phyloP scores from a whole-genome alignment of 2,888 invertebrate genomes.

The Eumacrocentrus americanus region DNA sequence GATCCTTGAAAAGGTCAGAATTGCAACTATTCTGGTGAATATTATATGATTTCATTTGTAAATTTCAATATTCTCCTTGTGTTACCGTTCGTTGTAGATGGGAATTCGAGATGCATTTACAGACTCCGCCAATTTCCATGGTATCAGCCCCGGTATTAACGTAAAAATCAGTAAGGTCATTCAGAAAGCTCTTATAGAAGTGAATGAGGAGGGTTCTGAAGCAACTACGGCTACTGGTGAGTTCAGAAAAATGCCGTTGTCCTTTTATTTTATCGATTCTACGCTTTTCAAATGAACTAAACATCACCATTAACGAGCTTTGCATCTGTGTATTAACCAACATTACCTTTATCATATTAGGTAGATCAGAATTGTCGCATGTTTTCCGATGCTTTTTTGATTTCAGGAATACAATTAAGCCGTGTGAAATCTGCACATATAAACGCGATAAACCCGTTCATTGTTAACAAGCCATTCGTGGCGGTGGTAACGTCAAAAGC shows the following conservation, averaged over 20 bases:
- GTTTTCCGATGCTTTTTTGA: background rate
- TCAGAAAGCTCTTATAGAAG: slow-evolving; percentile 81
- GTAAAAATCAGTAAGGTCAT: slow-evolving; percentile 72
- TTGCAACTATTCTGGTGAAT: background rate
- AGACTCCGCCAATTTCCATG: slow-evolving; percentile 67
- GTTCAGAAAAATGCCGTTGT: too few species aligned
- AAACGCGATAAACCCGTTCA: background rate
- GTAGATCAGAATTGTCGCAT: background rate
- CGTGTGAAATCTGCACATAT: background rate
- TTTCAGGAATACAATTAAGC: background rate
- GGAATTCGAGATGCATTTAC: slow-evolving; percentile 72
- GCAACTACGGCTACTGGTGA: slow-evolving; percentile 81
- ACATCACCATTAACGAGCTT: background rate
- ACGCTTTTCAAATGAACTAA: background rate
- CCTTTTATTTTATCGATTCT: too few species aligned
- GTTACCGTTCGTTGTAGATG: slow-evolving; percentile 64
- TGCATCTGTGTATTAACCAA: background rate
- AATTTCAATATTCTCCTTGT: too few species aligned
- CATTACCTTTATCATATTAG: background rate
- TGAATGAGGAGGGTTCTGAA: slow-evolving; percentile 83
- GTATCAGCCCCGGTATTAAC: slow-evolving; percentile 64
- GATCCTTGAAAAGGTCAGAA: slow-evolving; percentile 11
- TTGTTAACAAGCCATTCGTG: slow-evolving; percentile 1
- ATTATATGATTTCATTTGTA: background rate
- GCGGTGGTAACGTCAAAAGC: background rate